Percentiles rank a stretch among this genome's conserved stretches.
Conservation (phyloP, 2,888 invertebrate species). For the Drosophila buzzatii region DNA sequence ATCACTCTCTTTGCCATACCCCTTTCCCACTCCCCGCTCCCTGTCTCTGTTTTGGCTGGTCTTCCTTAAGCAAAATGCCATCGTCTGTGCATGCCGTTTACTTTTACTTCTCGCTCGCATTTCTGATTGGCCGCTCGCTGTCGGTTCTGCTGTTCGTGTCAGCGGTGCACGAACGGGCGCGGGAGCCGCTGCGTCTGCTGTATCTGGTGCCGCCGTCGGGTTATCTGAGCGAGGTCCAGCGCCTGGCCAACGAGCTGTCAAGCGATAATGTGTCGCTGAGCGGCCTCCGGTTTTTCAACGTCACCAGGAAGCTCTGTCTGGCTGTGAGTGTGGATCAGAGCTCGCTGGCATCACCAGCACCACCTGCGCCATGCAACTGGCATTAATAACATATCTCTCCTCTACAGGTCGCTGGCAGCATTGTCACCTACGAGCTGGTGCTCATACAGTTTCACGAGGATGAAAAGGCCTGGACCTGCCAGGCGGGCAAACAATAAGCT, state of each 20-base stretch:
- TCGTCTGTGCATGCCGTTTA: slow-evolving; percentile 85
- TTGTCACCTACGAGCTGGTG: slow-evolving; percentile 87
- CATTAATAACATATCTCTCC: not conserved
- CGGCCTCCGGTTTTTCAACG: slow-evolving; percentile 82
- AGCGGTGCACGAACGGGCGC: slow-evolving; percentile 86
- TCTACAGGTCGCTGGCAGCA: slow-evolving; percentile 87
- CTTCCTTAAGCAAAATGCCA: slow-evolving; percentile 78
- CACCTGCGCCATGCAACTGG: slow-evolving; percentile 2
- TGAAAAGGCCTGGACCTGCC: slow-evolving; percentile 77
- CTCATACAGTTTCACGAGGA: slow-evolving; percentile 87
- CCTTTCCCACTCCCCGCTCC: not conserved
- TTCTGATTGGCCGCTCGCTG: slow-evolving; percentile 86
- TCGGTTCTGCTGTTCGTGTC: slow-evolving; percentile 87
- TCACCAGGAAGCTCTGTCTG: slow-evolving; percentile 83
- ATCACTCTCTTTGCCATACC: not conserved
- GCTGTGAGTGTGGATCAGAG: slow-evolving; percentile 63
- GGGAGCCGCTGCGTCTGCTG: slow-evolving; percentile 83
- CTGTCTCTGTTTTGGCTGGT: not conserved
- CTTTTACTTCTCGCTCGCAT: slow-evolving; percentile 87
- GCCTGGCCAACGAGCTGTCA: slow-evolving; percentile 79
- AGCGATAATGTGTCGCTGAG: slow-evolving; percentile 81
- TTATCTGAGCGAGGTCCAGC: slow-evolving; percentile 85
- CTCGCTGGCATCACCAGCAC: not conserved
- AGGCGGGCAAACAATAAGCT: slow-evolving; percentile 17
- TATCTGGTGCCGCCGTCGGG: slow-evolving; percentile 84